Base-by-base conservation (phyloP, 2,113 vertebrate species). In the Protobothrops mucrosquamatus region DNA sequence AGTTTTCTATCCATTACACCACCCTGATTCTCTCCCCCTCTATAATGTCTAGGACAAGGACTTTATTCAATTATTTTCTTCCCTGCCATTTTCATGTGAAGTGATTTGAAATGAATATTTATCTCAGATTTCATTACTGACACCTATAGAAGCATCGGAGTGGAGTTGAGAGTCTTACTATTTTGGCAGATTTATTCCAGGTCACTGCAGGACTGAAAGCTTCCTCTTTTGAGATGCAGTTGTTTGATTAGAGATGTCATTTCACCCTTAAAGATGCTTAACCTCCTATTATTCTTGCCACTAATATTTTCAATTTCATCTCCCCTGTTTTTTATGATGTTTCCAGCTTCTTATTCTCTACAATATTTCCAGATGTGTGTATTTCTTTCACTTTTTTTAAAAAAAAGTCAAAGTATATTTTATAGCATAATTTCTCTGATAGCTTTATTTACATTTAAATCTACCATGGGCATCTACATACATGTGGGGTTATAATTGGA, bases 101-200 rank as follows among this genome's bases (percentile, higher is more conserved):
- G 0, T 51, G 89, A 54, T 95, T 55, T 87, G 89, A 89, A 90
- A 26, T 39, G 74, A 12, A 55, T 61, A 22, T 43, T 56, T 56
- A 39, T 29, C 12, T 85, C 51, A 0, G 1, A 64, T 94, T 94
- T 92, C 34, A 5, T 89, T 95, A 0, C 0, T 88, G 88, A n/a
- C 55, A 91, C 34, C 3, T 18, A 94, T 89, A 22, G 48, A 88
- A 90, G 89, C 34, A 11, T 61, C 86, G 93, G 94, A 74, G 90
- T 87, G 34, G 26, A 90, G 87, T 89, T 94, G 1, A 9, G 92
- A 57, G 46, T 86, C 0, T 0, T 93, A 95, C 94, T 48, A 1
- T 0, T 0, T 88, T 88, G 85, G 46, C 92, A 85, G 55, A 85
- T 94, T 94, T 0, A 0, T 95, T 96, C 93, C 91, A 92, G 94